Percentiles rank a stretch among this genome's conserved stretches.
Conservation (phyloP, 2,888 invertebrate species). For the Tridacna crocea region DNA sequence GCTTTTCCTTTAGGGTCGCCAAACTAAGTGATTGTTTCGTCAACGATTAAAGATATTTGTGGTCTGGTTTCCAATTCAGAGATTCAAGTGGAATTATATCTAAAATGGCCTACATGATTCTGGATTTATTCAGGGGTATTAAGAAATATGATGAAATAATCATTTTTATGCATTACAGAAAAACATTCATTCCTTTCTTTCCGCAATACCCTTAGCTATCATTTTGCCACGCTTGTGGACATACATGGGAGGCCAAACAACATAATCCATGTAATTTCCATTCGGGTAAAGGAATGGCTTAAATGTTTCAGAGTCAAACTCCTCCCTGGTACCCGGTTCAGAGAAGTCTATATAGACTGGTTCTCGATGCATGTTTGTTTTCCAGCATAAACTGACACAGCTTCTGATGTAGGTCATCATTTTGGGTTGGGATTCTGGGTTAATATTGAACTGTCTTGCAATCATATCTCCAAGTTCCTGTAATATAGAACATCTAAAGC, state of each 20-base stretch:
- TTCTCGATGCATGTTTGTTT: constrained; percentile 10
- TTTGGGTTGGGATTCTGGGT: neutral
- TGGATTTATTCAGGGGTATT: too few species aligned
- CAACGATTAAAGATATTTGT: too few species aligned
- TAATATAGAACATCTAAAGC: neutral
- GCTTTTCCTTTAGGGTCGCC: too few species aligned
- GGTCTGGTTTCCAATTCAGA: too few species aligned
- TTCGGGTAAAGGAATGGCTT: neutral
- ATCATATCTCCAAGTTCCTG: constrained; percentile 10
- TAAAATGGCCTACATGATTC: too few species aligned
- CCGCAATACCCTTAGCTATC: constrained; percentile 15
- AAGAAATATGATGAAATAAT: too few species aligned
- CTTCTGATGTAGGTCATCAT: constrained; percentile 10
- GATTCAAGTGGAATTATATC: too few species aligned
- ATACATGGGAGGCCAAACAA: constrained; percentile 20
- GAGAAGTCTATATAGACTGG: constrained; percentile 14
- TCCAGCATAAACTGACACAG: constrained; percentile 14
- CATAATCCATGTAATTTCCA: neutral
- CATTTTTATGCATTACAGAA: too few species aligned
- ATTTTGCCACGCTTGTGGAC: neutral
- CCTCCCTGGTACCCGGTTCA: neutral
- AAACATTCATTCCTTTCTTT: constrained; percentile 4
- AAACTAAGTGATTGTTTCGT: too few species aligned
- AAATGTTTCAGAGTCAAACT: neutral
- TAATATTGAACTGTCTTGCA: constrained; percentile 2